phyloP scores from a whole-genome alignment of 2,888 invertebrate species.

The Oscheius myriophilus region DNA sequence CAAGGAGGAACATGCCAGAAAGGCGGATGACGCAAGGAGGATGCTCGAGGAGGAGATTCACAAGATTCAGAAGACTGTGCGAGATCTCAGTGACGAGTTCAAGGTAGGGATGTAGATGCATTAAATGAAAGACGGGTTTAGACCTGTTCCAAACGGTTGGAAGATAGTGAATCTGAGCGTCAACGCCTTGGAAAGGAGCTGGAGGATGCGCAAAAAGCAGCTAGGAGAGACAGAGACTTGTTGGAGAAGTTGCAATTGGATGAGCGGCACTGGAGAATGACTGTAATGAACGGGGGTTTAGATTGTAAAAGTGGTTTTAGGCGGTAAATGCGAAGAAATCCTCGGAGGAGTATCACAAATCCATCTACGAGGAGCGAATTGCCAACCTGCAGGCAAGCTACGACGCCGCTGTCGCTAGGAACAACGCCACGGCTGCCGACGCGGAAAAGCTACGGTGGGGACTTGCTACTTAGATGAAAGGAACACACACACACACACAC shows the following conservation, averaged over 20 bases:
- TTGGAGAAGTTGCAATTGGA: constrained; percentile 43
- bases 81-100: constrained; percentile 19
- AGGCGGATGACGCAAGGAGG: constrained; percentile 29
- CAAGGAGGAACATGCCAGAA: constrained; percentile 30
- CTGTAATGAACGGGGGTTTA: constrained; percentile 11
- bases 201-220: constrained; percentile 20
- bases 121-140: not conserved
- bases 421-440: constrained; percentile 32
- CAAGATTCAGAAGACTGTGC: constrained; percentile 2
- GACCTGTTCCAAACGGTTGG: constrained; percentile 17
- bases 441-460: constrained; percentile 34
- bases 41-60: constrained; percentile 19
- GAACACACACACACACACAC: too few relatives aligned
- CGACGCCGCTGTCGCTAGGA: constrained; percentile 28
- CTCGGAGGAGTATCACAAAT: constrained; percentile 30
- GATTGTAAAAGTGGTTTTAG: not conserved
- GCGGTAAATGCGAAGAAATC: constrained; percentile 32
- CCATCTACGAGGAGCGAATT: constrained; percentile 30
- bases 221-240: constrained; percentile 34
- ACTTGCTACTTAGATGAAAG: too few relatives aligned
- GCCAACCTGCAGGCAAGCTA: constrained; percentile 29
- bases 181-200: constrained; percentile 16
- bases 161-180: constrained; percentile 22
- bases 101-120: constrained; percentile 9
- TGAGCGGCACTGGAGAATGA: constrained; percentile 48